Percentiles rank a stretch among this genome's conserved stretches.
These are phyloP conservation scores for Chascanopsetta lugubris DNA, from an alignment of 2,113 vertebrate genomes.

Conservation along the genomic window DNA sequence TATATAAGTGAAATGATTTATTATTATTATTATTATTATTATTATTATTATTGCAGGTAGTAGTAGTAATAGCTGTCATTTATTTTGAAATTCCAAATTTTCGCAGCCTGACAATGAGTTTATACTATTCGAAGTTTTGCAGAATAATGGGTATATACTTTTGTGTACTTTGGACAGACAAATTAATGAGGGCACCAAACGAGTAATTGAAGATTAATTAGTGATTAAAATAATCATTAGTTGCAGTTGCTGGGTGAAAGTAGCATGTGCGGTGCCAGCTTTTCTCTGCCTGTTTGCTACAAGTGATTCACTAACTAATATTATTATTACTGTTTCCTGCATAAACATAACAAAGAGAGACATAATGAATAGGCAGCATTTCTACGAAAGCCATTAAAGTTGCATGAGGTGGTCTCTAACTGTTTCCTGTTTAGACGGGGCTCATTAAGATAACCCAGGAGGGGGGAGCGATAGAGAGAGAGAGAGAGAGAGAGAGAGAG, in stretches of 20 bases:
- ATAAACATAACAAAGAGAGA: slow-evolving; percentile 24
- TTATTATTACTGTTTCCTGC: slow-evolving; percentile 7
- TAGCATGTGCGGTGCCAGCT: neutral
- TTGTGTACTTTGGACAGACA: neutral
- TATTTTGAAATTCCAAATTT: neutral
- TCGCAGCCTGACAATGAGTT: neutral
- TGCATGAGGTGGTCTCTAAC: slow-evolving; percentile 50
- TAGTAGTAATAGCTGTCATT: no score
- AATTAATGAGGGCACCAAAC: neutral
- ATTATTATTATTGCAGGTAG: no score
- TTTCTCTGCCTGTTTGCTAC: neutral
- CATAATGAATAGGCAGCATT: slow-evolving; percentile 22
- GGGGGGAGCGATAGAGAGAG: neutral
- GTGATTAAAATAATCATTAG: slow-evolving; percentile 15
- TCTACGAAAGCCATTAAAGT: slow-evolving; percentile 45
- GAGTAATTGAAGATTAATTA: slow-evolving; percentile 16
- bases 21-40: neutral
- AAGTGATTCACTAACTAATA: slow-evolving; percentile 28
- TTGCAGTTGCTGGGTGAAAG: neutral
- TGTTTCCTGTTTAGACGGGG: slow-evolving; percentile 41
- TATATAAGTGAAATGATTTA: no score
- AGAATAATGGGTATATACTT: neutral
- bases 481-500: no score
- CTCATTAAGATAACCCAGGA: slow-evolving; percentile 22
- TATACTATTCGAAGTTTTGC: no score